A percentile compares a stretch with the other conserved stretches of the same genome.
These are phyloP conservation scores for Vidua macroura DNA, from an alignment of 2,113 vertebrate genomes.

Conservation along the genomic window DNA sequence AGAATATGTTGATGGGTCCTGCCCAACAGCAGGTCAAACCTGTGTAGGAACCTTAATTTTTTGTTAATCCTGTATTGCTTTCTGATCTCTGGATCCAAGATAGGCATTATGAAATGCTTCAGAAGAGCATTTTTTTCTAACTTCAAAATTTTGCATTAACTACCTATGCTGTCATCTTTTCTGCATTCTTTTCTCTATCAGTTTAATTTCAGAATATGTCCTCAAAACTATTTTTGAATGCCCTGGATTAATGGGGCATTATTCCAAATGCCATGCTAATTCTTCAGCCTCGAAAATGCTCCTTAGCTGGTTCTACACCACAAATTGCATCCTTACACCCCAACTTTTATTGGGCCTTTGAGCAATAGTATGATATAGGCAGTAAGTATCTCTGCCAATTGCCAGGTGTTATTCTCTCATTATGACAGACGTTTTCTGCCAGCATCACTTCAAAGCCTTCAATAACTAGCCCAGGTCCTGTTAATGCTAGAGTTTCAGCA, in stretches of 20 bases:
- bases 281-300: background rate
- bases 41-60: background rate
- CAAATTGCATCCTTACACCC: background rate
- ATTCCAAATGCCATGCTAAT: background rate
- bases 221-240: background rate
- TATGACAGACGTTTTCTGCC: background rate
- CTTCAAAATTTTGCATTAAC: background rate
- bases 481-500: background rate
- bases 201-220: background rate
- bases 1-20: background rate
- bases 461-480: background rate
- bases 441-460: background rate
- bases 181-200: background rate
- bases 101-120: background rate
- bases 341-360: background rate
- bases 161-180: background rate
- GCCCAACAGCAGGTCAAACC: background rate
- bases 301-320: background rate
- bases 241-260: background rate
- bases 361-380: fast-evolving
- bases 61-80: background rate
- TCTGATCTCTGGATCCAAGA: background rate
- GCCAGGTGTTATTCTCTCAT: background rate
- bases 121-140: background rate
- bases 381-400: background rate